Evolutionary conservation across 1,140 invertebrate genomes (phyloP).

Genomic region (Hyphantria cunea): DNA sequence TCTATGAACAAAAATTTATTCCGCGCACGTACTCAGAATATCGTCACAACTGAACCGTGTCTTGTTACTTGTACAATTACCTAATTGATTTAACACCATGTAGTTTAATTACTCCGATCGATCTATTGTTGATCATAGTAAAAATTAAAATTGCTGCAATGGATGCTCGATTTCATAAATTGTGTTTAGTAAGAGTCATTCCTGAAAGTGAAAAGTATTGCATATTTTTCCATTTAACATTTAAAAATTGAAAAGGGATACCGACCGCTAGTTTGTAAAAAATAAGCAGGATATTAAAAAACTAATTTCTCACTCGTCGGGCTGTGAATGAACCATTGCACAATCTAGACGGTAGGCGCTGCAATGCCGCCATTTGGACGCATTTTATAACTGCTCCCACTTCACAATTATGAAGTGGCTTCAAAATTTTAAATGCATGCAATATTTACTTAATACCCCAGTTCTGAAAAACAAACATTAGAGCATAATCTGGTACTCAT

Average conservation of each 20-base stretch:
- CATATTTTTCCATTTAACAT: not conserved
- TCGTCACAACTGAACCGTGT: constrained; percentile 50
- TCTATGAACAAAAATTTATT: constrained; percentile 78
- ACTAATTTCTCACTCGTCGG: constrained; percentile 25
- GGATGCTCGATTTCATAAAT: constrained; percentile 11
- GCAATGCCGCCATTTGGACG: constrained; percentile 13
- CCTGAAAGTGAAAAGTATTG: not conserved
- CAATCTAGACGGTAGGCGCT: constrained; percentile 23
- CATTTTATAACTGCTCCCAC: constrained; percentile 25
- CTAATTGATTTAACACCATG: constrained; percentile 1
- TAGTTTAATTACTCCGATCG: constrained; percentile 2
- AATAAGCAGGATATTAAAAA: constrained; percentile 26
- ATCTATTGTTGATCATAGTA: constrained; percentile 9
- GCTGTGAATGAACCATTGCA: constrained; percentile 23
- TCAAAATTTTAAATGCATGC: constrained; percentile 12
- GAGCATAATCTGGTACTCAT: no score
- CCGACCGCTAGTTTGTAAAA: not conserved
- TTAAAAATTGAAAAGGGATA: not conserved
- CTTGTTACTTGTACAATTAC: not conserved
- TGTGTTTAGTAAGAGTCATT: no score
- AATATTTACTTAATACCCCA: constrained; percentile 5
- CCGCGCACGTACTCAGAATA: constrained; percentile 63
- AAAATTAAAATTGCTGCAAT: not conserved
- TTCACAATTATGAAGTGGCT: constrained; percentile 27
- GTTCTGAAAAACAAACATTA: not conserved